Evolutionary conservation across 1,140 invertebrate genomes (phyloP), one percentile per base, ranked within the genome.

Genomic region (Halyomorpha halys): DNA sequence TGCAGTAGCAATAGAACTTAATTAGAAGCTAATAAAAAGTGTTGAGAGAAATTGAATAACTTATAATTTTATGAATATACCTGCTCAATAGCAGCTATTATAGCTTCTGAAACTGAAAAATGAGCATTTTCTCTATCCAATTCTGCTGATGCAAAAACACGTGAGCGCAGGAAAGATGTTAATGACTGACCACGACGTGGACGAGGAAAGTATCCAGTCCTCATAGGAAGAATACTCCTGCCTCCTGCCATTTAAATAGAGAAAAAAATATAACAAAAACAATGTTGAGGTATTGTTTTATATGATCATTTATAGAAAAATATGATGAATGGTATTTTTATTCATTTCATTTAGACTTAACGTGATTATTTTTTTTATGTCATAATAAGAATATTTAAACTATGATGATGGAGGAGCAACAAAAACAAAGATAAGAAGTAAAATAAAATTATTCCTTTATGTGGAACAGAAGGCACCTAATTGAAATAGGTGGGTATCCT

Each of bases 81-180:
- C 69, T 84, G 82, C 74, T 91, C 90, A 62, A 92, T 88, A 44
- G 86, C 89, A 54, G 87, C 81, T 69, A 93, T 91, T 69, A 91
- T 80, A 0, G 87, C 89, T 76, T 93, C 90, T 11, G 84, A 89
- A 65, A 91, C 86, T 70, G 81, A 86, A 73, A 93, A 93, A 75
- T 93, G 90, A 0, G 89, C 87, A 76, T 91, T 92, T 76, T 93
- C 90, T 71, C 86, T 81, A 68, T 91, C 89, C 60, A 92, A 74
- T 70, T 90, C 86, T 11, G 87, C 88, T 71, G 86, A 85, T 27
- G 83, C 79, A 71, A 87, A 85, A 63, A 87, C 82, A 60, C 83
- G 82, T 21, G 86, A 87, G 4, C 85, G 83, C 2, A 91, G 72
- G 71, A 89, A 91, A 61, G 82, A 83, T 5, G 81, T 81, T 13